Evolutionary conservation across 2,888 invertebrate genomes (phyloP).

Genomic region (Eurois occulta): DNA sequence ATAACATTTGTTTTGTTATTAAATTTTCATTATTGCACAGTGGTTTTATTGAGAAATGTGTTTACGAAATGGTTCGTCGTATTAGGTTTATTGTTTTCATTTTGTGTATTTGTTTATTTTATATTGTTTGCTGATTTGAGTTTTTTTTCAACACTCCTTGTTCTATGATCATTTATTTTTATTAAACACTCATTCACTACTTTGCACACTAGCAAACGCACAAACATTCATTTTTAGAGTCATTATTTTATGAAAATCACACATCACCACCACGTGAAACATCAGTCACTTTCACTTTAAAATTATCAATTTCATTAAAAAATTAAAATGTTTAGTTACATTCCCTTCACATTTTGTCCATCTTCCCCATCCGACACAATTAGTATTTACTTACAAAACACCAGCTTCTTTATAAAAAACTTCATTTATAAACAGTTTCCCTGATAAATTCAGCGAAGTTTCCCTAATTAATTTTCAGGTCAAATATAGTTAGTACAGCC

Average conservation of each 20-base stretch:
- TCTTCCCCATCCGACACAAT: neutral
- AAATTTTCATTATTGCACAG: constrained; percentile 39
- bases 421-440: constrained; percentile 58
- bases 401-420: constrained; percentile 41
- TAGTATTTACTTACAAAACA: constrained; percentile 32
- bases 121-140: neutral
- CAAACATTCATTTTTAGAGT: neutral
- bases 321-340: neutral
- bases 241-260: neutral
- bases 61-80: neutral
- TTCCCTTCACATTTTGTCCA: neutral
- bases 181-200: neutral
- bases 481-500: constrained; percentile 73
- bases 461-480: constrained; percentile 71
- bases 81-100: neutral
- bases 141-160: neutral
- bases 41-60: constrained; percentile 24
- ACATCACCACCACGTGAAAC: neutral
- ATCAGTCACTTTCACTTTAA: neutral
- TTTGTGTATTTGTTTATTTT: neutral
- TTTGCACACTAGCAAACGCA: neutral
- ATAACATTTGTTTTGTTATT: constrained; percentile 51
- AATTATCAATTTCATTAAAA: neutral
- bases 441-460: constrained; percentile 54
- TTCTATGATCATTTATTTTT: neutral